Conservation (phyloP, 2,888 invertebrate genomes). For the Meiosimyza platycephala region DNA sequence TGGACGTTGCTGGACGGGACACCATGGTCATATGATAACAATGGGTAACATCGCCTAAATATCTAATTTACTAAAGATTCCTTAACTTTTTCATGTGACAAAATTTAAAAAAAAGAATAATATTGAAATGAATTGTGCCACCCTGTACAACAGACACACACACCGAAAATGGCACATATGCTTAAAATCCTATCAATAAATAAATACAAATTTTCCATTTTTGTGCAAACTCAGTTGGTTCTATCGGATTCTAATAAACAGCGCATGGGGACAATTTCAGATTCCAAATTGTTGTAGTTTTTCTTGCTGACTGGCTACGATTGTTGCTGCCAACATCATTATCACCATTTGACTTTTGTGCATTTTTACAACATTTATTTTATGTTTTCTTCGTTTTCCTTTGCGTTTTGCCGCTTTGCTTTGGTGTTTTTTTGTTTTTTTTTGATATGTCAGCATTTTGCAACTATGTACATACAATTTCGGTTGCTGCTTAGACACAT, state of each 20-base stretch:
- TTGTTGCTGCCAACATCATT: not conserved
- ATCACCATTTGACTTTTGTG: not conserved
- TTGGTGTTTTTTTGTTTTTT: not conserved
- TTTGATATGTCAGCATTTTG: constrained; percentile 22
- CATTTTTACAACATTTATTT: not conserved
- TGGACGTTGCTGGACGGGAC: no score
- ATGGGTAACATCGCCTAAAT: no score
- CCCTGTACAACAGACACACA: no score
- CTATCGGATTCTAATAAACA: constrained; percentile 25
- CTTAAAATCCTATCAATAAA: constrained; percentile 14
- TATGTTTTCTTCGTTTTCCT: not conserved
- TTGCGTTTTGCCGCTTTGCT: not conserved
- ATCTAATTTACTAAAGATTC: no score
- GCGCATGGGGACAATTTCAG: constrained; percentile 18
- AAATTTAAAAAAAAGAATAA: no score
- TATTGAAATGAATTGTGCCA: no score
- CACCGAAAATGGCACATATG: no score
- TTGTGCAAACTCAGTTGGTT: constrained; percentile 22
- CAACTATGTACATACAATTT: constrained; percentile 22
- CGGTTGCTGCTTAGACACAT: constrained; percentile 12
- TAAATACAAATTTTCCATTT: constrained; percentile 14
- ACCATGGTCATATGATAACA: no score
- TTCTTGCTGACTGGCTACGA: not conserved
- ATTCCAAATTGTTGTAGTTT: constrained; percentile 10
- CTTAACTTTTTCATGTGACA: no score